phyloP scores from a whole-genome alignment of 2,797 vertebrate genomes.

The Gallinago stenura region DNA sequence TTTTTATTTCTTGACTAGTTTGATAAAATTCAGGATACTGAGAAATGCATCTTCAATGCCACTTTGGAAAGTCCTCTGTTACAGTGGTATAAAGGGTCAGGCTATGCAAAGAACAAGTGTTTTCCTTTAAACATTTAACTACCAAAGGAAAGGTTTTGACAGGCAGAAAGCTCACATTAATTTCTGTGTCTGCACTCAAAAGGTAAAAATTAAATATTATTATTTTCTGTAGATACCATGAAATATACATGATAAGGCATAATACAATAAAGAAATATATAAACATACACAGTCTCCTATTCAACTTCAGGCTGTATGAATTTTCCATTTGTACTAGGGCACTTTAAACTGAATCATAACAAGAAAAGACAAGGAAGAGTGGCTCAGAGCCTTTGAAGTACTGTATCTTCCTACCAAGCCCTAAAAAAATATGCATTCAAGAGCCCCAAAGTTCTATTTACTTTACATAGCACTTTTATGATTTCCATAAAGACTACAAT shows the following conservation, averaged over 20 bases:
- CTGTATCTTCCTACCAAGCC: not conserved
- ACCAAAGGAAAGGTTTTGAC: not conserved
- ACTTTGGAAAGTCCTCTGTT: not conserved
- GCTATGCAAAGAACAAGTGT: not conserved
- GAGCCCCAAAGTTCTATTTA: not conserved
- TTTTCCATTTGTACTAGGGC: not conserved
- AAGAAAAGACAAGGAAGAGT: not conserved
- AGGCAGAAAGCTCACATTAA: not conserved
- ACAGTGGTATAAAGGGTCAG: not conserved
- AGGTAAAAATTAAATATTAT: not conserved
- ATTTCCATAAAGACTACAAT: not conserved
- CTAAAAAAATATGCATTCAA: not conserved
- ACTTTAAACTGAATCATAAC: not conserved
- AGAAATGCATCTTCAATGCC: not conserved
- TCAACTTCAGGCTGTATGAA: not conserved
- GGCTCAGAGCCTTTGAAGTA: not conserved
- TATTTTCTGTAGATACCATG: not conserved
- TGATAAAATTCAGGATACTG: not conserved
- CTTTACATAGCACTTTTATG: not conserved
- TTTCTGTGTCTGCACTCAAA: not conserved
- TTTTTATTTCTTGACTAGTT: not conserved
- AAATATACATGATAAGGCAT: not conserved
- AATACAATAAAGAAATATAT: not conserved
- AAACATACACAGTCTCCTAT: not conserved
- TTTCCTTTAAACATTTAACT: not conserved